phyloP scores from a whole-genome alignment of 2,113 vertebrate genomes.

The Phrynosoma platyrhinos region DNA sequence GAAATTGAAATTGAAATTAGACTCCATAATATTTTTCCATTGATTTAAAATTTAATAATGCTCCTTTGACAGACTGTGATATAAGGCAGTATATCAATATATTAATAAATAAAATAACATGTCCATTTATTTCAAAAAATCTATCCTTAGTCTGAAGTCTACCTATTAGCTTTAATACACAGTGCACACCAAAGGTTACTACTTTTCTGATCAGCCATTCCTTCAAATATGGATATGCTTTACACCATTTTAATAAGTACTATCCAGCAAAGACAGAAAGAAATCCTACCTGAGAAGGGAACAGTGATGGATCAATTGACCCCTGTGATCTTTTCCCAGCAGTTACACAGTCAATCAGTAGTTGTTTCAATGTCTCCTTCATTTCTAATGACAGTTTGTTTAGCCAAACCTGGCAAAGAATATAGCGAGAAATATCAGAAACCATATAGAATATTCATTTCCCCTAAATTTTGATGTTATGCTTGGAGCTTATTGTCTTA shows the following conservation, averaged over 20 bases:
- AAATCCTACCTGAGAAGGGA: slow-evolving; percentile 90
- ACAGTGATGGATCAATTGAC: slow-evolving; percentile 87
- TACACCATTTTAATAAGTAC: background rate
- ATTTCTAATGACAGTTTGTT: slow-evolving; percentile 90
- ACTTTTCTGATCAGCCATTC: slow-evolving; percentile 5
- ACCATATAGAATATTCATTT: slow-evolving; percentile 17
- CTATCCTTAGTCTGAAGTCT: background rate
- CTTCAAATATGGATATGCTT: background rate
- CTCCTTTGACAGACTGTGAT: no score
- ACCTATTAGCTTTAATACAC: background rate
- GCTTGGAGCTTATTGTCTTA: slow-evolving; percentile 65
- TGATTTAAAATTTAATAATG: no score
- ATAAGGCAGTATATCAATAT: no score
- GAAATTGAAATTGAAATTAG: no score
- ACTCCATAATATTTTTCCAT: no score
- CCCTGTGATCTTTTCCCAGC: slow-evolving; percentile 82
- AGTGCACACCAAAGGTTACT: background rate
- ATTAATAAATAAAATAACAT: background rate
- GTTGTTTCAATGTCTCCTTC: slow-evolving; percentile 91
- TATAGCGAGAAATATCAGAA: slow-evolving; percentile 47
- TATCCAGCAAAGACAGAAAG: background rate
- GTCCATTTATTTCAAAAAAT: background rate
- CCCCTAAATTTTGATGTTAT: slow-evolving; percentile 7
- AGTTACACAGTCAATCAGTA: slow-evolving; percentile 89
- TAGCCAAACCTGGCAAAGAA: slow-evolving; percentile 86